Percentiles rank a stretch among this genome's conserved stretches.
Conservation (phyloP, 2,888 invertebrate species). For the Pherbina coryleti region DNA sequence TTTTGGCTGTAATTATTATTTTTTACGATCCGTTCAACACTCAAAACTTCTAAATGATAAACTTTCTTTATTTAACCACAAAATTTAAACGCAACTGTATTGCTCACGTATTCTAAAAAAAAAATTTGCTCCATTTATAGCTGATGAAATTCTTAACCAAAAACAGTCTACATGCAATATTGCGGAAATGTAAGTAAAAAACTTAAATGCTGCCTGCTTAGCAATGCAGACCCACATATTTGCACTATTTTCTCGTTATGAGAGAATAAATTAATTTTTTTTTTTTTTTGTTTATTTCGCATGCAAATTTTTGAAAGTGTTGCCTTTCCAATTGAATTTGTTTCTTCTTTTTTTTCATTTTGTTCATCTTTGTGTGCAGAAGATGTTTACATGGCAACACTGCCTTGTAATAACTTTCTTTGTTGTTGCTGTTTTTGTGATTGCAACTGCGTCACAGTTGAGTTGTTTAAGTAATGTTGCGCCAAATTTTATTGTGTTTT, state of each 20-base stretch:
- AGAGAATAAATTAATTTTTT: background rate
- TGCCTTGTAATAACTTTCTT: conserved; percentile 1
- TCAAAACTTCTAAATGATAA: too few relatives aligned
- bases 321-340: background rate
- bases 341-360: too few relatives aligned
- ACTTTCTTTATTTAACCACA: too few relatives aligned
- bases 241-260: too few relatives aligned
- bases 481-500: background rate
- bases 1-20: too few relatives aligned
- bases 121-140: background rate
- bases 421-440: background rate
- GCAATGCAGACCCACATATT: too few relatives aligned
- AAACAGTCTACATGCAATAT: background rate
- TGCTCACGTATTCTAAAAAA: background rate
- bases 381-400: background rate
- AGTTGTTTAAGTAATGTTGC: conserved; percentile 9
- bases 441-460: conserved; percentile 12
- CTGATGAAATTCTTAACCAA: background rate
- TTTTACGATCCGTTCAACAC: too few relatives aligned
- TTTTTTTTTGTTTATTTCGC: background rate
- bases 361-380: background rate
- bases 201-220: background rate
- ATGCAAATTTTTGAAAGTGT: conserved; percentile 23
- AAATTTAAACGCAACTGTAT: too few relatives aligned
- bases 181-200: background rate